Evolutionary conservation across 2,797 vertebrate genomes (phyloP).

Genomic region (Periophthalmus magnuspinnatus): DNA sequence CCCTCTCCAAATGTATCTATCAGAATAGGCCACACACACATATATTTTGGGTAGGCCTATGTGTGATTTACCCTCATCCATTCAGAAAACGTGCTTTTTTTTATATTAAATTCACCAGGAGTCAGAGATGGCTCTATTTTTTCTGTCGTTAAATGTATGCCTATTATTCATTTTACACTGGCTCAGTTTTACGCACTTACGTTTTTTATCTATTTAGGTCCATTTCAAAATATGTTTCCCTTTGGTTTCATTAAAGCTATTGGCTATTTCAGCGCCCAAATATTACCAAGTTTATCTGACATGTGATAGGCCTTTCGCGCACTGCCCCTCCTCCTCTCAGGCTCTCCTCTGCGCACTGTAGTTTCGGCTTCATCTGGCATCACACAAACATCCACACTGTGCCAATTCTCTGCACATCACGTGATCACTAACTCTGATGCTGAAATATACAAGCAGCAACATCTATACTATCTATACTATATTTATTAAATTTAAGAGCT

Average conservation of each 20-base stretch:
- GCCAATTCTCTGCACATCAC: not conserved
- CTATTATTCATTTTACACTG: not conserved
- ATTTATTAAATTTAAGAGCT: not conserved
- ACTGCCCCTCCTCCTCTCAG: conserved; percentile 46
- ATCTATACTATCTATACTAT: too few relatives aligned
- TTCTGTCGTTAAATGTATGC: not conserved
- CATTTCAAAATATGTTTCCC: not conserved
- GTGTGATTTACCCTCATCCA: not conserved
- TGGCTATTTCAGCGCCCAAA: conserved; percentile 24
- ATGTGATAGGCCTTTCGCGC: conserved; percentile 58
- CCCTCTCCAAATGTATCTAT: not conserved
- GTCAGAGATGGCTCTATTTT: not conserved
- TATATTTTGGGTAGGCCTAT: not conserved
- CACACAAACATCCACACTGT: conserved; percentile 14
- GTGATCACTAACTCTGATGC: not conserved
- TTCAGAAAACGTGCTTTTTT: not conserved
- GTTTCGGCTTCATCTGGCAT: conserved; percentile 45
- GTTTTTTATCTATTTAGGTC: not conserved
- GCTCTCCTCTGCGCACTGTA: conserved; percentile 38
- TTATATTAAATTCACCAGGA: not conserved
- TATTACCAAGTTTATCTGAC: conserved; percentile 37
- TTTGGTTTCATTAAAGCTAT: not conserved
- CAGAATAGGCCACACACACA: not conserved
- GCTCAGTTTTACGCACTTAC: not conserved
- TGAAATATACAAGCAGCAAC: not conserved